phyloP scores from a whole-genome alignment of 2,113 vertebrate species.

The Urocitellus parryii region DNA sequence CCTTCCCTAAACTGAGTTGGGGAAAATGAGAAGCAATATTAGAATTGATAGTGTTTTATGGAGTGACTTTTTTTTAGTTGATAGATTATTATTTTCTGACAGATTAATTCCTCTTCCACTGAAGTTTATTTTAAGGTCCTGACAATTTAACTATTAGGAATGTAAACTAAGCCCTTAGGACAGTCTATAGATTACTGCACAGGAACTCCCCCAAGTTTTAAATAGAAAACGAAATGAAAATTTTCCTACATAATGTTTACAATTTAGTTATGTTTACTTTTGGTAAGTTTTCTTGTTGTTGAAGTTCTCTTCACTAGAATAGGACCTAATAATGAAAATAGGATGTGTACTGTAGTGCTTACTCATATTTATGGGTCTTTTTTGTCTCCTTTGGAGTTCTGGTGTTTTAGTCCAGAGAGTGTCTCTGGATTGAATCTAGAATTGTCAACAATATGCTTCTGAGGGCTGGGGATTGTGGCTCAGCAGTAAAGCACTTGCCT shows the following conservation, averaged over 20 bases:
- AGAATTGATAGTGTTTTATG: slow-evolving; percentile 31
- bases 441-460: neutral
- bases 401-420: slow-evolving; percentile 44
- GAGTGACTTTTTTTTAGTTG: slow-evolving; percentile 15
- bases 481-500: no score
- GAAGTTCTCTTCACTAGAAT: neutral
- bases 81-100: slow-evolving; percentile 10
- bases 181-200: neutral
- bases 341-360: neutral
- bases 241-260: neutral
- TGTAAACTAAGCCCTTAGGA: neutral
- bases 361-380: neutral
- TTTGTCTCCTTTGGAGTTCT: slow-evolving; percentile 7
- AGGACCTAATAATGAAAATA: neutral
- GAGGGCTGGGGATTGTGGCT: no score
- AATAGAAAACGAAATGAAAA: slow-evolving; percentile 41
- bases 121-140: slow-evolving; percentile 48
- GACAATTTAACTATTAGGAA: slow-evolving; percentile 26
- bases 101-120: neutral
- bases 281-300: neutral
- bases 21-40: neutral
- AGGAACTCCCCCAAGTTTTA: neutral
- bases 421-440: neutral
- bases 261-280: slow-evolving; percentile 42
- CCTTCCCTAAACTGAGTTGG: neutral